phyloP scores from a whole-genome alignment of 1,140 invertebrate genomes.

The Drosophila nikananu region DNA sequence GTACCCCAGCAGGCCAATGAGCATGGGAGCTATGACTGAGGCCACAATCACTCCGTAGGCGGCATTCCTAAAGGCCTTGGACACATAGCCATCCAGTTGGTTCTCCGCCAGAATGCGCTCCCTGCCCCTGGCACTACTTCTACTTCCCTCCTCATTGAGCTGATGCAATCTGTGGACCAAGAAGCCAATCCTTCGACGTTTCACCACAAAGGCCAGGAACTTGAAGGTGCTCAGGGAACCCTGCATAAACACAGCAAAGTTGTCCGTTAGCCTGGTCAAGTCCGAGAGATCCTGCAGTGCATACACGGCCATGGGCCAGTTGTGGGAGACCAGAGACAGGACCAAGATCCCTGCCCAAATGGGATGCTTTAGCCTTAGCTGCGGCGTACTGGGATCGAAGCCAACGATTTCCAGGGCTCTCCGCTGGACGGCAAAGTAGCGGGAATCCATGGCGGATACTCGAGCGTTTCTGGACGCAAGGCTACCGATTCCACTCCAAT shows the following conservation, averaged over 20 bases:
- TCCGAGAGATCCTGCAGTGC: slow-evolving; percentile 38
- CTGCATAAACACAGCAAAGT: slow-evolving; percentile 43
- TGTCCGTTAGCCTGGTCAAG: slow-evolving; percentile 32
- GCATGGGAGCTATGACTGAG: slow-evolving; percentile 35
- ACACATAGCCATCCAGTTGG: slow-evolving; percentile 33
- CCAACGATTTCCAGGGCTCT: slow-evolving; percentile 49
- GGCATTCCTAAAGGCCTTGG: slow-evolving; percentile 32
- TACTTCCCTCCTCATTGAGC: slow-evolving; percentile 15
- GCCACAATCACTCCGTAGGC: slow-evolving; percentile 21
- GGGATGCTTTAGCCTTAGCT: slow-evolving; percentile 29
- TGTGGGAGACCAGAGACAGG: slow-evolving; percentile 37
- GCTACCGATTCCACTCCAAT: not conserved
- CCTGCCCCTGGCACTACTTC: not conserved
- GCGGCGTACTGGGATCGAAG: slow-evolving; percentile 19
- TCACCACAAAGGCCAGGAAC: slow-evolving; percentile 29
- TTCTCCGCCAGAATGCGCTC: slow-evolving; percentile 31
- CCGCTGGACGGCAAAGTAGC: slow-evolving; percentile 49
- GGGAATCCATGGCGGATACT: slow-evolving; percentile 29
- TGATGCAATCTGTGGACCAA: slow-evolving; percentile 34
- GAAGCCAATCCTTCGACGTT: slow-evolving; percentile 15
- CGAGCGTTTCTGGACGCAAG: slow-evolving; percentile 9
- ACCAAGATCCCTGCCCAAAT: slow-evolving; percentile 40
- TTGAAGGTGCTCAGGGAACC: slow-evolving; percentile 43
- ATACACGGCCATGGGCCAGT: slow-evolving; percentile 49
- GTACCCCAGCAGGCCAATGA: slow-evolving; percentile 17